Percentiles rank a stretch among this genome's conserved stretches.
Evolutionary conservation across 2,888 invertebrate genomes (phyloP).

Genomic region (Choristoneura rosaceana): DNA sequence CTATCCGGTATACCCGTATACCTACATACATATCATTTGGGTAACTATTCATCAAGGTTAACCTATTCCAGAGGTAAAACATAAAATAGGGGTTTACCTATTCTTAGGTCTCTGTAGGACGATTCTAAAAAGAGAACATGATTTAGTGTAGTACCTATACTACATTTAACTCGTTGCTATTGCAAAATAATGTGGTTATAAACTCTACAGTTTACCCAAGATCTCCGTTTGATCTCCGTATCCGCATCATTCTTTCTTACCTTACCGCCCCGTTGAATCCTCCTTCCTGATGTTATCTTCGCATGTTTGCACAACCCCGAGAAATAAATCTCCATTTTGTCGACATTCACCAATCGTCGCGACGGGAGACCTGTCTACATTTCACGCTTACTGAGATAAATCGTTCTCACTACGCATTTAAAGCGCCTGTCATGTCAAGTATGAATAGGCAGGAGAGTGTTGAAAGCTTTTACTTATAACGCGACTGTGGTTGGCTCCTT

Average conservation of each 20-base stretch:
- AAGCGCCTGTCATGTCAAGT: conserved; percentile 29
- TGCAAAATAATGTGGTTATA: conserved; percentile 58
- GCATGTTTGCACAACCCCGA: conserved; percentile 72
- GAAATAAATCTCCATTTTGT: conserved; percentile 76
- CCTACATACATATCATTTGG: too few relatives aligned
- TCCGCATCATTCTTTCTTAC: conserved; percentile 60
- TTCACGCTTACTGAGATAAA: conserved; percentile 60
- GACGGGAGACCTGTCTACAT: conserved; percentile 59
- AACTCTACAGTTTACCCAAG: conserved; percentile 57
- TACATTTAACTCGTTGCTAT: background rate
- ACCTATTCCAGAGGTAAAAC: too few relatives aligned
- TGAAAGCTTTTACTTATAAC: conserved; percentile 64
- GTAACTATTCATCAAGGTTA: too few relatives aligned
- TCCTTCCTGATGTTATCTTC: conserved; percentile 62
- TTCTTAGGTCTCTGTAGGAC: too few relatives aligned
- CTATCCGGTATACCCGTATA: too few relatives aligned
- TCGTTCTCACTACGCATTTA: conserved; percentile 56
- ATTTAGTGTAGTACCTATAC: too few relatives aligned
- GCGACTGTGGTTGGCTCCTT: conserved; percentile 52
- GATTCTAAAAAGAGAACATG: too few relatives aligned
- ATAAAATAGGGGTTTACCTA: too few relatives aligned
- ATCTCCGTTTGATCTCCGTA: conserved; percentile 55
- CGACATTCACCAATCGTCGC: conserved; percentile 71
- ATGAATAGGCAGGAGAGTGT: conserved; percentile 53
- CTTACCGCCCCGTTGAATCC: conserved; percentile 58